phyloP scores from a whole-genome alignment of 2,888 invertebrate genomes.

The Rosalia funebris region DNA sequence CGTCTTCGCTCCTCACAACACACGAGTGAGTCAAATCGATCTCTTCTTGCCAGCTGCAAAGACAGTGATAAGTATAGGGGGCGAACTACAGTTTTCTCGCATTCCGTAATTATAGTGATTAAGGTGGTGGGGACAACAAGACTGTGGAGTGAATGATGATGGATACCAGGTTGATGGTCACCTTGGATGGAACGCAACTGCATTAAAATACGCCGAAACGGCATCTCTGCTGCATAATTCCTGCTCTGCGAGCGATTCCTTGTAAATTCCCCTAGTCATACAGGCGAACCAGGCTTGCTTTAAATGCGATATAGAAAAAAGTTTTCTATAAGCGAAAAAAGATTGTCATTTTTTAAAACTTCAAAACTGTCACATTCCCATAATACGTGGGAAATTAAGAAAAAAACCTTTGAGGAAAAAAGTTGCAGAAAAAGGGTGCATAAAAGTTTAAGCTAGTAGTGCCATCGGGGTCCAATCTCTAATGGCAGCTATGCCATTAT shows the following conservation, averaged over 20 bases:
- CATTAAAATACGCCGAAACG: constrained; percentile 16
- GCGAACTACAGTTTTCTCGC: constrained; percentile 47
- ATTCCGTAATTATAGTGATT: constrained; percentile 49
- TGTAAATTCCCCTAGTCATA: constrained; percentile 10
- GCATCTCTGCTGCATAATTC: constrained; percentile 20
- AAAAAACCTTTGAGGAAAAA: no score
- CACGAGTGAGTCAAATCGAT: constrained; percentile 3
- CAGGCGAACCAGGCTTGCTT: no score
- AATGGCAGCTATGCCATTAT: no score
- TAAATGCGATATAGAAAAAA: no score
- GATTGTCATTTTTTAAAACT: no score
- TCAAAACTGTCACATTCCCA: no score
- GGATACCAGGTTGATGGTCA: constrained; percentile 24
- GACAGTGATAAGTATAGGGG: constrained; percentile 48
- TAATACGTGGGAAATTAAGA: no score
- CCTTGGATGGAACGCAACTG: constrained; percentile 19
- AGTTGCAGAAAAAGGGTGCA: no score
- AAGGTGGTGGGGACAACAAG: constrained; percentile 36
- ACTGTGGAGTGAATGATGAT: constrained; percentile 25
- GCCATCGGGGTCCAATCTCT: no score
- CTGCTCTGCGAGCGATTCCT: background rate
- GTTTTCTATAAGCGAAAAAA: no score
- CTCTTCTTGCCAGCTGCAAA: constrained; percentile 31
- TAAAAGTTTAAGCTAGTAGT: no score
- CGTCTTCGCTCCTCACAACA: background rate